A percentile compares a stretch with the other conserved stretches of the same genome.
These are phyloP conservation scores for Thunnus maccoyii DNA, from an alignment of 2,113 vertebrate species.

Conservation along the genomic window DNA sequence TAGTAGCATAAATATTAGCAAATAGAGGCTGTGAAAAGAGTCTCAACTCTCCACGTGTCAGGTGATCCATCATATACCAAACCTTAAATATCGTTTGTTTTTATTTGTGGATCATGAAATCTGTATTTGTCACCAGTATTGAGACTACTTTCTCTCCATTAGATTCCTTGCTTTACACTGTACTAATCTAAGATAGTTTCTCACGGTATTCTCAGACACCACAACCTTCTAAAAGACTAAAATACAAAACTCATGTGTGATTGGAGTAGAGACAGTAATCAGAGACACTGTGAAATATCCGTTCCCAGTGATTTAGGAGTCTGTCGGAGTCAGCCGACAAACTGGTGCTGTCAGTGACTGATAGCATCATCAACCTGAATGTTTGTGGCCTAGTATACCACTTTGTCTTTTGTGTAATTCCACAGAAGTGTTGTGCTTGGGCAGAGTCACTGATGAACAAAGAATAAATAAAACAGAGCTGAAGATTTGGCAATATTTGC, in stretches of 20 bases:
- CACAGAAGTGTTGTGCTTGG: neutral
- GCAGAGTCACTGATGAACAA: neutral
- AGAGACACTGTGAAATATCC: neutral
- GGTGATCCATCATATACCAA: too few relatives aligned
- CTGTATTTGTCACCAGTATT: too few relatives aligned
- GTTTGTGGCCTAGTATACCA: neutral
- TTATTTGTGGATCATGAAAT: too few relatives aligned
- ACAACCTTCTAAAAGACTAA: too few relatives aligned
- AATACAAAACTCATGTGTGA: too few relatives aligned
- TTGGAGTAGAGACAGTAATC: neutral
- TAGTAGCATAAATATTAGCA: neutral
- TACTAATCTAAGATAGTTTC: too few relatives aligned
- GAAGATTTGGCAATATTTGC: neutral
- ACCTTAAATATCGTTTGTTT: too few relatives aligned
- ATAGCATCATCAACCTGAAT: neutral
- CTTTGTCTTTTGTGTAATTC: conserved; percentile 9
- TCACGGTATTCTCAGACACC: too few relatives aligned
- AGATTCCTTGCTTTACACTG: too few relatives aligned
- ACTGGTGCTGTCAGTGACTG: neutral
- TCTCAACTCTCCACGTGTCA: neutral
- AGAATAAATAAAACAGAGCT: neutral
- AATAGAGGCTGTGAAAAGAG: neutral
- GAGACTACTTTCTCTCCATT: too few relatives aligned
- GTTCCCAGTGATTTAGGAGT: neutral
- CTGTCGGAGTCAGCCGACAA: neutral